Base-by-base conservation (phyloP, 2,797 vertebrate genomes). In the Rhincodon typus region DNA sequence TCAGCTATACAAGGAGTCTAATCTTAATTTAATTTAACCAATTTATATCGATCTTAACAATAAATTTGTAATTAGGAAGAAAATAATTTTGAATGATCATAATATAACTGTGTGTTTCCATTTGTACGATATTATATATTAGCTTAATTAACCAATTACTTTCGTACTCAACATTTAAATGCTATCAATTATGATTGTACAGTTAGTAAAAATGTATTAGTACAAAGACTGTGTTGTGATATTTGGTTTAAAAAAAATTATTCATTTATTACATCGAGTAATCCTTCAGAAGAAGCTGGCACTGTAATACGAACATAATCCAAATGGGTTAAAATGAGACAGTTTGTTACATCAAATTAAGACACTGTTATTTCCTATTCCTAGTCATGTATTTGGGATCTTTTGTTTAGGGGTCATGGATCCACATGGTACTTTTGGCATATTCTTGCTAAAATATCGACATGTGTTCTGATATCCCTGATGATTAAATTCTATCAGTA, bases 1-100 rank as follows among this genome's bases (percentile, higher is more conserved):
- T 34, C 30, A 90, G 53, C 87, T 90, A 62, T 62, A 17, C 57
- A 57, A 91, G 46, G 46, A 86, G 42, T 50, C 8, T 86, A 53
- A 6, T 91, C 57, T 30, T 66, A 25, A 67, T 69, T 42, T 69
- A 67, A 67, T 42, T 38, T 69, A 38, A 46, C 6, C 66, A 42
- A 69, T 93, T 93, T 93, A 27, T 69, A 69, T 27, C 25, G 34
- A 67, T 50, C 62, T 93, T 38, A 93, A 93, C 66, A 13, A 66
- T 42, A 69, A 69, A 69, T 42, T 69, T 93, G 46, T 69, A 93
- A 42, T 67, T 66, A n/a, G 34, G 17, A 67, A 93, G 42, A 66
- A 69, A 84, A 69, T 93, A 93, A 67, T 93, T n/a, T 38, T 67
- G 88, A 91, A 21, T 66, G 62, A 66, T n/a, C 66, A 57, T 90